Evolutionary conservation across 2,113 vertebrate genomes (phyloP), one percentile per base, ranked within the genome.

Genomic region (Chaenogobius annularis): DNA sequence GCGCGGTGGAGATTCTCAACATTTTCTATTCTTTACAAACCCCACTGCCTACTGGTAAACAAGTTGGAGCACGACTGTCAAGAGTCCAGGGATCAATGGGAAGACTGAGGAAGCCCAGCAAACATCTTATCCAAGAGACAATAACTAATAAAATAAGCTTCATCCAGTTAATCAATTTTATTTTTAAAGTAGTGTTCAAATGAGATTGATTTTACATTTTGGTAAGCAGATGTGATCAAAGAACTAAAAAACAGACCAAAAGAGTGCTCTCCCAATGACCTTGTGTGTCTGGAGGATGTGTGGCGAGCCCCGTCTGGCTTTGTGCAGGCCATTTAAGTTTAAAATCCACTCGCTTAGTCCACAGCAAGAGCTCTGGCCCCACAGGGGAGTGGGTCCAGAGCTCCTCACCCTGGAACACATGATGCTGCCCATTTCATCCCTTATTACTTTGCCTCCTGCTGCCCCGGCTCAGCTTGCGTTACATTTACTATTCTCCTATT

Each of bases 291-390:
- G 69, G 70, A 73, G 71, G 68, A 76, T 74, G 82, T 73, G 80
- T 70, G 74, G 80, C 23, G 40, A 84, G 76, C 68, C 79, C 74
- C 61, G 72, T 89, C 86, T 89, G 91, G 86, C 81, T 74, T 87
- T 91, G 23, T 88, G 83, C 78, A 78, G 78, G 73, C 83, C 88
- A 90, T 91, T 91, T 90, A 90, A 87, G 81, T 91, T 90, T 86
- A 85, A 92, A 92, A 89, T 85, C 74, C 75, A 84, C 80, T 80
- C 69, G 50, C 75, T 76, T 67, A 78, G 82, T 80, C 84, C 59
- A 58, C 81, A 79, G 84, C 56, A 23, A 90, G 75, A 70, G 77
- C 83, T 70, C 66, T 64, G 48, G 52, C 81, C 77, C 87, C 85
- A 82, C 78, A 55, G 83, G 91, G 87, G 69, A 77, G 80, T 66